Evolutionary conservation across 2,113 vertebrate genomes (phyloP), one percentile per base, ranked within the genome.

Genomic region (Mobula hypostoma): DNA sequence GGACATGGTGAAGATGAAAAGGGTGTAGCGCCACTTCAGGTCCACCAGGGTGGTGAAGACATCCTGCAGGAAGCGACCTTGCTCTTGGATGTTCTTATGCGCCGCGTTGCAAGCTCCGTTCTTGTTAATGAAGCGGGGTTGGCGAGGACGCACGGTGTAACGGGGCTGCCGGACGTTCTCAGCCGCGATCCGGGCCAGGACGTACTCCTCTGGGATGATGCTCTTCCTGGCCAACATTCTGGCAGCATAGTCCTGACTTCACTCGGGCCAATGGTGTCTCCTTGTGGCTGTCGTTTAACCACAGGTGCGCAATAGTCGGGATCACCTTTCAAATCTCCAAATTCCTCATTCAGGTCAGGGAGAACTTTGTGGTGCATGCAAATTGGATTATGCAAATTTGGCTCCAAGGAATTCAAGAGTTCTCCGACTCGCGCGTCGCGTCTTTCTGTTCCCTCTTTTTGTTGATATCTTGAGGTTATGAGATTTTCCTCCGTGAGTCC

Each of bases 1-100:
- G 72, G 98, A 98, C 96, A 98, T 99, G 94, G 99, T 99, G 94
- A 99, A 99, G 97, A 99, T 99, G 95, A 99, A 98, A 94, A 99
- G 95, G 0, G 99, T 99, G 96, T 99, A 99, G 94, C 98, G 98
- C 99, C 99, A 99, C 87, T 99, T 99, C 7, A 99, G 97, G 96
- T 99, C 99, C 95, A 99, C 99, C 95, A 99, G 95, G 91, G 99
- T 99, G 95, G 99, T 99, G 97, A 99, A 99, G 29, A 99, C 98
- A 95, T 99, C 99, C 95, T 99, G 99, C 88, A 99, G 96, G 96
- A 99, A 99, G 2, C 99, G 95, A 1, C 99, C 99, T 95, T 99
- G 99, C 96, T 99, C 99, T 0, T 98, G 98, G 96, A 99, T 99
- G 96, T 99, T 99, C 96, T 99, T 99, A 96, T 99, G 98, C 3